Percentiles rank a stretch among this genome's conserved stretches.
Evolutionary conservation across 2,888 invertebrate species (phyloP).

Genomic region (Orchesellides sinensis): DNA sequence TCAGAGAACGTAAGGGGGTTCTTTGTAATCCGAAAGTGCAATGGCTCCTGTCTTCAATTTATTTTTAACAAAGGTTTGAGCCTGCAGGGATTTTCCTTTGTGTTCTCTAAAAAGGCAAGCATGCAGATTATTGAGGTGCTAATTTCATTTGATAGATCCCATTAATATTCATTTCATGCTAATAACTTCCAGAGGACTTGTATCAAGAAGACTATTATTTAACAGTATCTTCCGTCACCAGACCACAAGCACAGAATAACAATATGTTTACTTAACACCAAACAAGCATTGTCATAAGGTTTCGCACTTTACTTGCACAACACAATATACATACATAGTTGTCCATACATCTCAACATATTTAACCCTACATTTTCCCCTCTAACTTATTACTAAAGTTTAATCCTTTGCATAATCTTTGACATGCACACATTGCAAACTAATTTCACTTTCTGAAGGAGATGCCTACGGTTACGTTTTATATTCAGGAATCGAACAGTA

Average conservation of each 20-base stretch:
- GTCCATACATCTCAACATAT: too few relatives aligned
- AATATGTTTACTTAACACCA: not conserved
- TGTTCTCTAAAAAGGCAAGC: too few relatives aligned
- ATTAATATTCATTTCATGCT: conserved; percentile 74
- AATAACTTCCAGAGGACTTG: conserved; percentile 68
- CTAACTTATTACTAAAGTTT: conserved; percentile 1
- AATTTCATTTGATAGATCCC: conserved; percentile 59
- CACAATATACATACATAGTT: too few relatives aligned
- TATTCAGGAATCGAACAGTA: too few relatives aligned
- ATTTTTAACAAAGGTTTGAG: too few relatives aligned
- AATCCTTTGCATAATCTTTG: conserved; percentile 15
- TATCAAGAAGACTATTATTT: conserved; percentile 59
- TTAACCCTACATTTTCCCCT: too few relatives aligned
- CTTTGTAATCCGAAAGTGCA: too few relatives aligned
- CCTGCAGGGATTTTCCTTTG: too few relatives aligned
- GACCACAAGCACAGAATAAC: conserved; percentile 5
- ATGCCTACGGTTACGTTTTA: too few relatives aligned
- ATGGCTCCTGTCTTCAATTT: too few relatives aligned
- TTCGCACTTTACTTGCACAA: conserved; percentile 12
- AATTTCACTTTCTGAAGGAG: too few relatives aligned
- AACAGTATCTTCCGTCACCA: conserved; percentile 60
- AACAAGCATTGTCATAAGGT: not conserved
- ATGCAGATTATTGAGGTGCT: conserved; percentile 64
- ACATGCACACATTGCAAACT: not conserved
- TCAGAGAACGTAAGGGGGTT: too few relatives aligned